Conservation (phyloP, 2,888 invertebrate genomes). For the Pyrgus malvae region DNA sequence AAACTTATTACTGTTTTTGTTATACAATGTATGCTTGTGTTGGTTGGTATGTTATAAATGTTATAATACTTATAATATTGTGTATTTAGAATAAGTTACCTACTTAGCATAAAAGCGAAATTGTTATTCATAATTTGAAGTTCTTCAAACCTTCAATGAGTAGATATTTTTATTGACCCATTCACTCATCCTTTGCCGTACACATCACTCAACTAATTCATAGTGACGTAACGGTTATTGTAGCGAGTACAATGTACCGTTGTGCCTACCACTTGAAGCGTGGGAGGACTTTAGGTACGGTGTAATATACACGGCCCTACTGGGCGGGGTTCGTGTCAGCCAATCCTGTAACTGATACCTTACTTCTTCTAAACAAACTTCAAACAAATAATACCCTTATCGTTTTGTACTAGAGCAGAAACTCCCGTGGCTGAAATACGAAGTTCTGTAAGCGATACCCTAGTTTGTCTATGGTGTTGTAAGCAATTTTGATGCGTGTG, state of each 20-base stretch:
- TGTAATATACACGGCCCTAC: constrained; percentile 71
- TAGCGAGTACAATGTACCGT: constrained; percentile 11
- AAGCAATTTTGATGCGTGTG: constrained; percentile 42
- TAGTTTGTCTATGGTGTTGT: constrained; percentile 52
- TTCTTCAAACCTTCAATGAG: too few species aligned
- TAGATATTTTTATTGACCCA: too few species aligned
- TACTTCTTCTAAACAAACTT: constrained; percentile 59
- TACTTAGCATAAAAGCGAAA: too few species aligned
- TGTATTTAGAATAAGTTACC: too few species aligned
- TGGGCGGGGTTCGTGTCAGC: constrained; percentile 72
- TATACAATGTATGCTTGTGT: too few species aligned
- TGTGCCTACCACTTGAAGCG: constrained; percentile 30
- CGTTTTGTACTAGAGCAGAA: constrained; percentile 29
- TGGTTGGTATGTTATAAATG: too few species aligned
- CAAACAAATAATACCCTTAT: constrained; percentile 42
- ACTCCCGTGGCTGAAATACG: constrained; percentile 33
- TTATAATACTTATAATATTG: too few species aligned
- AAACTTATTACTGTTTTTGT: too few species aligned
- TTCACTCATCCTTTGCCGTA: too few species aligned
- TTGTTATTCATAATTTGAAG: too few species aligned
- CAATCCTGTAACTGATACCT: constrained; percentile 81
- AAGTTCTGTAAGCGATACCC: constrained; percentile 71
- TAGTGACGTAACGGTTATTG: constrained; percentile 12
- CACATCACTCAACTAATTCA: not conserved
- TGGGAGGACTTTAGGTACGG: constrained; percentile 72